phyloP scores from a whole-genome alignment of 1,140 invertebrate species.

The Scaptodrosophila lebanonensis region DNA sequence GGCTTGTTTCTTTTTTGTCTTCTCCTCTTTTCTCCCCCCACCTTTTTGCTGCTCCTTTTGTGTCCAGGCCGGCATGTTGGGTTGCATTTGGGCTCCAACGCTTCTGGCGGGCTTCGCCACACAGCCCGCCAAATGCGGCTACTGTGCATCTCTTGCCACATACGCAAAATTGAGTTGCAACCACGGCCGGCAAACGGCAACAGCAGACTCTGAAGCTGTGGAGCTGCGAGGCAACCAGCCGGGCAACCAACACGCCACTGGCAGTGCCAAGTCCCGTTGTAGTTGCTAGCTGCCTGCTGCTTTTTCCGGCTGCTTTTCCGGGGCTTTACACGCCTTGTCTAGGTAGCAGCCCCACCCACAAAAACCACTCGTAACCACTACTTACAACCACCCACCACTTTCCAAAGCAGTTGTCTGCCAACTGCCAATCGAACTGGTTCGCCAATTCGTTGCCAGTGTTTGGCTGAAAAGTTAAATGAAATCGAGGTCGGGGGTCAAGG shows the following conservation, averaged over 20 bases:
- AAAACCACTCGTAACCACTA: neutral
- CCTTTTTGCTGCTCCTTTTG: too few species aligned
- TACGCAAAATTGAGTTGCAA: slow-evolving; percentile 55
- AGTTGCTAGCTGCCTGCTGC: slow-evolving; percentile 62
- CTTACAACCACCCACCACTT: neutral
- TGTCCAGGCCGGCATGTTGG: too few species aligned
- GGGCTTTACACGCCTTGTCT: slow-evolving; percentile 45
- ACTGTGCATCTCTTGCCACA: slow-evolving; percentile 43
- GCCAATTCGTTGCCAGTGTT: too few species aligned
- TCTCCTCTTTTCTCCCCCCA: too few species aligned
- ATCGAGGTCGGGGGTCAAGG: too few species aligned
- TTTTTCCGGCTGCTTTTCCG: slow-evolving; percentile 68
- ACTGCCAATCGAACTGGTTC: too few species aligned
- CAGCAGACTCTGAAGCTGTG: neutral
- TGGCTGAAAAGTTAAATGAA: too few species aligned
- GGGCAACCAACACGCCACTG: slow-evolving; percentile 27
- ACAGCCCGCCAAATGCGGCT: slow-evolving; percentile 10
- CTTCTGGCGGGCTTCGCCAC: too few species aligned
- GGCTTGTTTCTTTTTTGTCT: too few species aligned
- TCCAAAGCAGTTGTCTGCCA: too few species aligned
- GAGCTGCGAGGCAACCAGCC: slow-evolving; percentile 4
- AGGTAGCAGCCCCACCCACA: slow-evolving; percentile 10
- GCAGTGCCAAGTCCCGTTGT: slow-evolving; percentile 45
- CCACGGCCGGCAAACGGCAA: slow-evolving; percentile 3
- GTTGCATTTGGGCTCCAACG: too few species aligned